These are phyloP conservation scores for Drosophila funebris DNA, from an alignment of 1,140 invertebrate genomes.

Conservation along the genomic window DNA sequence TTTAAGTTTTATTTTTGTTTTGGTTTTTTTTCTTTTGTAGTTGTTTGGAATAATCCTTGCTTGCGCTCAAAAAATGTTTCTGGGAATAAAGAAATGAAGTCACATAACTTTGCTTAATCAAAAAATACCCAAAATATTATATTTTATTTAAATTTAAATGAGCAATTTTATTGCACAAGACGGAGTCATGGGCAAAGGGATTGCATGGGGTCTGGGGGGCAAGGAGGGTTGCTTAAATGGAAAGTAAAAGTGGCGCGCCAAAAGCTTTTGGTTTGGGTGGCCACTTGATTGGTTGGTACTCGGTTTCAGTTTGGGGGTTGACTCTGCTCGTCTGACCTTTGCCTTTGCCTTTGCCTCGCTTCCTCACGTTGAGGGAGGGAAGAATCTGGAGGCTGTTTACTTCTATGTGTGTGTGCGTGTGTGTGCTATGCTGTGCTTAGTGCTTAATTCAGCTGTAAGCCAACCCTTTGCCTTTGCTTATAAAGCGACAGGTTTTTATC, in stretches of 20 bases:
- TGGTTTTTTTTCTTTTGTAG: constrained; percentile 53
- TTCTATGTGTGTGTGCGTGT: constrained; percentile 5
- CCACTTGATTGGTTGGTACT: constrained; percentile 79
- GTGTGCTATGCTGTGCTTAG: constrained; percentile 15
- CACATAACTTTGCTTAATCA: constrained; percentile 28
- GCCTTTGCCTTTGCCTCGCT: constrained; percentile 11
- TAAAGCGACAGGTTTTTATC: constrained; percentile 69
- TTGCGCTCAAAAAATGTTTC: constrained; percentile 83
- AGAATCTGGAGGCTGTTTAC: constrained; percentile 23
- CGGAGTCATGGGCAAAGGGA: neutral
- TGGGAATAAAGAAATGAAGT: constrained; percentile 56
- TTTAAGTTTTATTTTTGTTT: constrained; percentile 44
- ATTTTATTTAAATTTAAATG: constrained; percentile 30
- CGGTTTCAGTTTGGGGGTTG: constrained; percentile 55
- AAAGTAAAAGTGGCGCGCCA: constrained; percentile 77
- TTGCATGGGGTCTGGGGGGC: neutral
- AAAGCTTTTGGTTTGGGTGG: constrained; percentile 71
- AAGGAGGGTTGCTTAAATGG: constrained; percentile 40
- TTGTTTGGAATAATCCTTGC: constrained; percentile 77
- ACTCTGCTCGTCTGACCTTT: constrained; percentile 35
- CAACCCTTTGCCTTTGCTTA: constrained; percentile 26
- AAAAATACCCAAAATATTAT: constrained; percentile 19
- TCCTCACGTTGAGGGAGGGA: neutral
- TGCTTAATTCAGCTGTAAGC: constrained; percentile 63
- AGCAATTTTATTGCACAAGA: constrained; percentile 30